A percentile compares a stretch with the other conserved stretches of the same genome.
Conservation (phyloP, 2,888 invertebrate genomes). For the Dynastes tityus region DNA sequence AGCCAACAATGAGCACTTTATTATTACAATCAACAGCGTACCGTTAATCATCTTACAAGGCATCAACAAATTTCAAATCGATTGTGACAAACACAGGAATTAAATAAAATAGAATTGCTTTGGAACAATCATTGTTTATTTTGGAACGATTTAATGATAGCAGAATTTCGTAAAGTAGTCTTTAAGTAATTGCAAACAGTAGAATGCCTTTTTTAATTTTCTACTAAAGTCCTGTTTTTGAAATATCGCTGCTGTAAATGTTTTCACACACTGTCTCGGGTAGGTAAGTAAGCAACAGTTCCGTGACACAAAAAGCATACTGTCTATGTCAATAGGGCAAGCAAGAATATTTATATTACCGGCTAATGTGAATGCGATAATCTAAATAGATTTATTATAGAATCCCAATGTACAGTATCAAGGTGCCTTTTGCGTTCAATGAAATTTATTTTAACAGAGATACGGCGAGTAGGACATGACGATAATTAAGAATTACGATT, state of each 20-base stretch:
- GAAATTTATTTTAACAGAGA: slow-evolving; percentile 8
- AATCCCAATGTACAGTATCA: slow-evolving; percentile 3
- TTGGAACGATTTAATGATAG: too few species aligned
- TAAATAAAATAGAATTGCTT: too few species aligned
- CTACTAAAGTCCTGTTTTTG: too few species aligned
- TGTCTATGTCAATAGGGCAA: neutral
- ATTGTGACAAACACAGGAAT: too few species aligned
- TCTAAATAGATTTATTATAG: slow-evolving; percentile 17
- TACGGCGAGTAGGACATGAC: neutral
- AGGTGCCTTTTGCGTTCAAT: slow-evolving; percentile 5
- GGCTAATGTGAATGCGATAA: slow-evolving; percentile 10
- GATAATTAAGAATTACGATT: slow-evolving; percentile 21
- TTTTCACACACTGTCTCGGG: neutral
- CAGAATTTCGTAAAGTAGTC: too few species aligned
- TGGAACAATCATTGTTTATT: too few species aligned
- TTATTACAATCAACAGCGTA: too few species aligned
- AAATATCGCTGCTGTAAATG: neutral
- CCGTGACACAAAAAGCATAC: neutral
- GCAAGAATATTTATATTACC: neutral
- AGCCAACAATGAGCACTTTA: too few species aligned
- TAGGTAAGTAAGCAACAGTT: neutral
- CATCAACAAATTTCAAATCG: too few species aligned
- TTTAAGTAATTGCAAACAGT: too few species aligned
- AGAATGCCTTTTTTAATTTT: too few species aligned
- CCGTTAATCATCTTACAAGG: too few species aligned